These are phyloP conservation scores for Aphidius ervi DNA, from an alignment of 1,140 invertebrate genomes.

Conservation along the genomic window DNA sequence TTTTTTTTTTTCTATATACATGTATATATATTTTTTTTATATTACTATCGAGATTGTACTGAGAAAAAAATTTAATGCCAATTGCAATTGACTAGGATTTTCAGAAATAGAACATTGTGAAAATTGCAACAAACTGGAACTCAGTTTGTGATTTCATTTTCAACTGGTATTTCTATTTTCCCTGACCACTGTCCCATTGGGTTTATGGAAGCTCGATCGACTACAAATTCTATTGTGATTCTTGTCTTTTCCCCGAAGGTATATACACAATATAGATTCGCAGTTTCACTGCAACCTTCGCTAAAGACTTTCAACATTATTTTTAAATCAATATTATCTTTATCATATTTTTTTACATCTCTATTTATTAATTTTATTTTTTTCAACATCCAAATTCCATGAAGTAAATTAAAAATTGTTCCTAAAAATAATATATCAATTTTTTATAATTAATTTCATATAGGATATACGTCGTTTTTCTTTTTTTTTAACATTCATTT, in stretches of 20 bases:
- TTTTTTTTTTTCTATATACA: too few relatives aligned
- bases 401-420: too few relatives aligned
- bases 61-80: too few relatives aligned
- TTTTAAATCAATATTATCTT: conserved; percentile 2
- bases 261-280: conserved; percentile 13
- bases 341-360: not conserved
- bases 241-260: conserved; percentile 7
- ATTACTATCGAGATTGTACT: too few relatives aligned
- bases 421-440: too few relatives aligned
- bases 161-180: conserved; percentile 16
- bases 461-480: too few relatives aligned
- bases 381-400: too few relatives aligned
- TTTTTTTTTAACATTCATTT: too few relatives aligned
- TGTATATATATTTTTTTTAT: too few relatives aligned
- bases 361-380: too few relatives aligned
- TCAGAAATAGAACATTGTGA: not conserved
- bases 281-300: not conserved
- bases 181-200: conserved; percentile 21
- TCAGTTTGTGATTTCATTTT: conserved; percentile 19
- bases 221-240: conserved; percentile 21
- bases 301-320: conserved; percentile 17
- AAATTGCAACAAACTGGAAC: conserved; percentile 3
- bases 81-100: too few relatives aligned
- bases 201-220: conserved; percentile 13
- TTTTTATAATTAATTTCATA: too few relatives aligned